Percentiles rank a stretch among this genome's conserved stretches.
Evolutionary conservation across 2,113 vertebrate species (phyloP).

Genomic region (Syrmaticus mikado): DNA sequence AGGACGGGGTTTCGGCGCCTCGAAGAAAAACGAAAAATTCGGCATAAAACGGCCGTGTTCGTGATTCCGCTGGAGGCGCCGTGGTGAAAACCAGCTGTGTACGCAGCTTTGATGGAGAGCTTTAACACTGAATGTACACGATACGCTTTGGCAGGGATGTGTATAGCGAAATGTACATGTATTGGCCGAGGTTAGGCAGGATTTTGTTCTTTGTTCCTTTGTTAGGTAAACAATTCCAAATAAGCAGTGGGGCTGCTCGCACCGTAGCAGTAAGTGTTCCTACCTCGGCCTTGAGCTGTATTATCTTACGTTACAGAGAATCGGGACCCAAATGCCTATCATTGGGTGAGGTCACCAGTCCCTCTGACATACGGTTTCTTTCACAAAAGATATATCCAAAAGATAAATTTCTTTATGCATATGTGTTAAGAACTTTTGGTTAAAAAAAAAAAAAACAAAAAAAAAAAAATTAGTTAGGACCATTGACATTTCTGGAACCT

Average conservation of each 20-base stretch:
- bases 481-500: background rate
- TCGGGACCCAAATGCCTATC: background rate
- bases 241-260: background rate
- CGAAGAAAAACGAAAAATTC: background rate
- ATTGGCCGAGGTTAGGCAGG: background rate
- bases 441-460: too few relatives aligned
- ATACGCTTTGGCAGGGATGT: fast-evolving
- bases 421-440: background rate
- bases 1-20: background rate
- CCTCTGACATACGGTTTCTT: background rate
- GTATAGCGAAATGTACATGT: background rate
- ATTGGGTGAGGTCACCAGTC: background rate
- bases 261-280: too few relatives aligned
- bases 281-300: background rate
- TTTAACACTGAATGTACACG: background rate
- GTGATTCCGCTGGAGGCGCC: fast-evolving
- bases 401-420: background rate
- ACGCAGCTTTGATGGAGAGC: fast-evolving
- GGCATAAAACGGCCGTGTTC: background rate
- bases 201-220: background rate
- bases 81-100: fast-evolving
- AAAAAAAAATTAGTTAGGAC: too few relatives aligned
- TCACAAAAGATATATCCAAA: background rate
- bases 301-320: background rate
- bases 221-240: background rate